phyloP scores from a whole-genome alignment of 2,888 invertebrate species.

The Capitulum mitella region DNA sequence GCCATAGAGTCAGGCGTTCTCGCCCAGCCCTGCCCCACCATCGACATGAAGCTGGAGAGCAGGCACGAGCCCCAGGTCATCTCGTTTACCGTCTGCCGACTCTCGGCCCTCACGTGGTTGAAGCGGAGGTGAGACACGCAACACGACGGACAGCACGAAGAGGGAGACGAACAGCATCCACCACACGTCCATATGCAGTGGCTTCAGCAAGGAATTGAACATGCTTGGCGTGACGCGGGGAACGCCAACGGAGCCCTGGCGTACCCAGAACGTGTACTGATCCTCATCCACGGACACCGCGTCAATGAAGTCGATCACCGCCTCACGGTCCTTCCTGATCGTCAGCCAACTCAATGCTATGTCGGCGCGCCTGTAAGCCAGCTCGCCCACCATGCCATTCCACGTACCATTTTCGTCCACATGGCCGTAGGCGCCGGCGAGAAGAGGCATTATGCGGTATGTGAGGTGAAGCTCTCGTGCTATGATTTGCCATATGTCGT shows the following conservation, averaged over 20 bases:
- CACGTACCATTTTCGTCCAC: constrained; percentile 31
- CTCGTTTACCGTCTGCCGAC: background rate
- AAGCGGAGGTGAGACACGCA: background rate
- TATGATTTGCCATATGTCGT: constrained; percentile 31
- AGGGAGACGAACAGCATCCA: background rate
- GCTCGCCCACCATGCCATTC: constrained; percentile 34
- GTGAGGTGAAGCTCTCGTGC: constrained; percentile 31
- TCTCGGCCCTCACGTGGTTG: background rate
- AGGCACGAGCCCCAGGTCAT: background rate
- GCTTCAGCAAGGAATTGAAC: background rate
- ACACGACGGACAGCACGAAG: background rate
- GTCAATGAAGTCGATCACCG: background rate
- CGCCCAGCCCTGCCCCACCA: constrained; percentile 4
- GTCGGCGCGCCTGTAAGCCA: constrained; percentile 25
- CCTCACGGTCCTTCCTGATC: background rate
- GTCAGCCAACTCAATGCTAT: background rate
- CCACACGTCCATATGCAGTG: background rate
- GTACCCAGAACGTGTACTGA: background rate
- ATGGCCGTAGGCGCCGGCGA: constrained; percentile 31
- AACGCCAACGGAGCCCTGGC: background rate
- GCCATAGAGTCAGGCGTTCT: background rate
- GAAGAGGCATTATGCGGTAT: constrained; percentile 29
- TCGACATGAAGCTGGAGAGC: background rate
- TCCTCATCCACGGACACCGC: background rate
- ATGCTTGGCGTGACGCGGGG: background rate